These are phyloP conservation scores for Percopsis transmontana DNA, from an alignment of 2,113 vertebrate species.

Conservation along the genomic window DNA sequence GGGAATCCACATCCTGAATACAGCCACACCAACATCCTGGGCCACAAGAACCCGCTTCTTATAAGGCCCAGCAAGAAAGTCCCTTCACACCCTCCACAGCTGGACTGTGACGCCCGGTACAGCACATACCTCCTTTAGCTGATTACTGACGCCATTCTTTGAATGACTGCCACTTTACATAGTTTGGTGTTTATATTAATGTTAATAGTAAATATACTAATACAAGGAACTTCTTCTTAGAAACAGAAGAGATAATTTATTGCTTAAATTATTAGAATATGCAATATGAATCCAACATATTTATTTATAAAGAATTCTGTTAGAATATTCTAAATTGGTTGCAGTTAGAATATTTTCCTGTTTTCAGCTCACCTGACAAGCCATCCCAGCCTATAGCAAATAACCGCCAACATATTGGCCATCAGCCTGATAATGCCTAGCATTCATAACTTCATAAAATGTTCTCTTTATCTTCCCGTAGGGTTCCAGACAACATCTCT, in stretches of 20 bases:
- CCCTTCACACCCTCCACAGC: slow-evolving; percentile 22
- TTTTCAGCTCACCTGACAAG: no score
- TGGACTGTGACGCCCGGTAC: slow-evolving; percentile 4
- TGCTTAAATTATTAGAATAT: no score
- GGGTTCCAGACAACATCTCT: slow-evolving; percentile 39
- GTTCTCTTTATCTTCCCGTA: slow-evolving; percentile 40
- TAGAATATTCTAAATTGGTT: no score
- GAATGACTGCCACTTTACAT: neutral
- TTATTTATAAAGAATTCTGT: no score
- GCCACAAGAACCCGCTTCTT: slow-evolving; percentile 34
- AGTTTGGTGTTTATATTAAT: no score
- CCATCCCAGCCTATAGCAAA: no score
- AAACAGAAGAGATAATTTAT: no score
- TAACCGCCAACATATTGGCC: no score
- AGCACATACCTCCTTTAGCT: neutral
- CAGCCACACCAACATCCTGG: slow-evolving; percentile 28
- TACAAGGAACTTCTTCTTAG: no score
- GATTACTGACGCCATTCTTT: neutral
- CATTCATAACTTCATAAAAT: neutral
- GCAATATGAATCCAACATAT: no score
- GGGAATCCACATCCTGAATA: slow-evolving; percentile 38
- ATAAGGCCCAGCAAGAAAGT: slow-evolving; percentile 38
- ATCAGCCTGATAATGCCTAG: neutral
- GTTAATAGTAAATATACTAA: no score
- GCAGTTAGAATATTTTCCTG: no score